phyloP scores from a whole-genome alignment of 2,888 invertebrate species.

The Axea sp. region DNA sequence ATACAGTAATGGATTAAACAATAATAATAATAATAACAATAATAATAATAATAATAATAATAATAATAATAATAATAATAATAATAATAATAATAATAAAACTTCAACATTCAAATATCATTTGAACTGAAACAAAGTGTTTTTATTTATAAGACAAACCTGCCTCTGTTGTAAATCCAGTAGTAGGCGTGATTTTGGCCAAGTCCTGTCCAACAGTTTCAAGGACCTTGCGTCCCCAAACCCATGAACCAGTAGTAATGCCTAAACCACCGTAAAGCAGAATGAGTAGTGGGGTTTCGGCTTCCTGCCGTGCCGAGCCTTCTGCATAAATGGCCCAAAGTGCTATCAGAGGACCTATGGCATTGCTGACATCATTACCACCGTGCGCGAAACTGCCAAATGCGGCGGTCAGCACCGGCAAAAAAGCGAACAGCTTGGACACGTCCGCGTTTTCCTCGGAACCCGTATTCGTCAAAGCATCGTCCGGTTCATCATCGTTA shows the following conservation, averaged over 20 bases:
- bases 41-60: too few relatives aligned
- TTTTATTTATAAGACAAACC: background rate
- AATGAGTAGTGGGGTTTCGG: conserved; percentile 94
- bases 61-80: too few relatives aligned
- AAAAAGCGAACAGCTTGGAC: conserved; percentile 86
- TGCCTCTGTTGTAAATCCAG: conserved; percentile 81
- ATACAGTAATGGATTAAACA: too few relatives aligned
- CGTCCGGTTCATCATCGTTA: conserved; percentile 61
- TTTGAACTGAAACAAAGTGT: too few relatives aligned
- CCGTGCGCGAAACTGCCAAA: conserved; percentile 99
- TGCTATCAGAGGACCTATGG: conserved; percentile 97
- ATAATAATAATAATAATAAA: too few relatives aligned
- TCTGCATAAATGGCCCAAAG: conserved; percentile 94
- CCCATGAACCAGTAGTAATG: conserved; percentile 96
- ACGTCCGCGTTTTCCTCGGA: conserved; percentile 41
- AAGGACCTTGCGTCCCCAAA: conserved; percentile 97
- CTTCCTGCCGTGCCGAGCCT: conserved; percentile 85
- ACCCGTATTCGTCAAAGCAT: background rate
- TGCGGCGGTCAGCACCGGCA: conserved; percentile 97
- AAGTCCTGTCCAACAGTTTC: conserved; percentile 98
- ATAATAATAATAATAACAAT: too few relatives aligned
- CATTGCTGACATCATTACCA: conserved; percentile 99
- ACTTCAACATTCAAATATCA: too few relatives aligned
- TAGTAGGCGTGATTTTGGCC: conserved; percentile 97
- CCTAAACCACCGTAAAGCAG: conserved; percentile 97